Base-by-base conservation (phyloP, 2,113 vertebrate species). In the Salvator merianae region DNA sequence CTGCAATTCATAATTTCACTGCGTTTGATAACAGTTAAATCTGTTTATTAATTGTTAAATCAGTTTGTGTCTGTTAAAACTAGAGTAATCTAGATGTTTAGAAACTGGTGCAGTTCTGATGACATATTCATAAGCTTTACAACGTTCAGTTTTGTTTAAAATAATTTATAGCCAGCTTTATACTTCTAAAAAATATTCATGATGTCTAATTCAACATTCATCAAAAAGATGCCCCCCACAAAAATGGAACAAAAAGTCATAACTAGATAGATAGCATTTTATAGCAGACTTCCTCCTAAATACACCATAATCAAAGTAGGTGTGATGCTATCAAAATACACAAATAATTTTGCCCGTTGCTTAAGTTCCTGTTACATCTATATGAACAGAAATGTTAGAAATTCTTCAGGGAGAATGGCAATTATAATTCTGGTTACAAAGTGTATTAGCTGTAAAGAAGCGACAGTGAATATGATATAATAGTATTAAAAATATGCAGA, bases 31-130 rank as follows among this genome's bases (percentile, higher is more conserved):
- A 18, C 81, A 30, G 18, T 88, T 84, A 70, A 81, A 88, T 83
- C 76, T 90, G 73, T 68, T 63, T 65, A 47, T 88, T 71, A 86
- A 34, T 66, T 91, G 79, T 91, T 84, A 89, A 68, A 62, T 20
- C 0, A 81, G 72, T 53, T 2, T 30, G 13, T 72, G 62, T 77
- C 69, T 81, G 68, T 24, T 0, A 0, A 77, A 77, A 7, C 1
- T 1, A 40, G 28, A 88, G 53, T 13, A 0, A 0, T 69, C 32
- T 76, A 28, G 59, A 9, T 18, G 63, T 30, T 76, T 38, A 53
- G 22, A 53, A 86, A 70, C 77, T 55, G 9, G 18, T 32, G 0
- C 12, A 34, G 59, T 76, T 84, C 74, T 40, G 78, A 36, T 40
- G n/a, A 18, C 0, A 16, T 71, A 36, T 73, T 71, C n/a, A 76